A percentile compares a stretch with the other conserved stretches of the same genome.
Evolutionary conservation across 1,140 invertebrate genomes (phyloP).

Genomic region (Stegodyphus mimosarum): DNA sequence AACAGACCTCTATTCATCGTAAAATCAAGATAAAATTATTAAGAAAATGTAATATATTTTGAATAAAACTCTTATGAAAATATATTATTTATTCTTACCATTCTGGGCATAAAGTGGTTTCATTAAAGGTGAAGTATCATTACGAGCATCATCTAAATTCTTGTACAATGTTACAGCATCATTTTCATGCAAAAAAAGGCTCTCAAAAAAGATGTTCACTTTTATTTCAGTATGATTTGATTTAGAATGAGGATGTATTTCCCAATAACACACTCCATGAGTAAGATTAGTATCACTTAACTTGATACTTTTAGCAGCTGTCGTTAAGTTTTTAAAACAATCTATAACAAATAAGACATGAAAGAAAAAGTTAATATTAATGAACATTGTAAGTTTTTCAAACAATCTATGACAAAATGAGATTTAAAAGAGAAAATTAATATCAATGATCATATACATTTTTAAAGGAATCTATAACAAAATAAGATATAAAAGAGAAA

Average conservation of each 20-base stretch:
- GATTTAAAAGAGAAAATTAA: no score
- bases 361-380: background rate
- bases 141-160: background rate
- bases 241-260: background rate
- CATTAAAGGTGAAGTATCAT: background rate
- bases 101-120: slow-evolving; percentile 13
- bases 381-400: no score
- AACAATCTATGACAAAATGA: no score
- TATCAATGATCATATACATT: no score
- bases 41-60: no score
- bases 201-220: background rate
- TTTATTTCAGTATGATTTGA: background rate
- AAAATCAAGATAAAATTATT: no score
- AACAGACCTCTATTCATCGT: no score
- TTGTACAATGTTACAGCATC: slow-evolving; percentile 10
- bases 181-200: slow-evolving; percentile 38
- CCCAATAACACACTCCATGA: background rate
- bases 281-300: background rate
- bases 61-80: no score
- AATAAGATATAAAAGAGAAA: no score
- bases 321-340: background rate
- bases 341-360: background rate
- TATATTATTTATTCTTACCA: background rate
- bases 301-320: background rate
- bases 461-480: no score